phyloP scores from a whole-genome alignment of 2,113 vertebrate genomes.

The Apus apus region DNA sequence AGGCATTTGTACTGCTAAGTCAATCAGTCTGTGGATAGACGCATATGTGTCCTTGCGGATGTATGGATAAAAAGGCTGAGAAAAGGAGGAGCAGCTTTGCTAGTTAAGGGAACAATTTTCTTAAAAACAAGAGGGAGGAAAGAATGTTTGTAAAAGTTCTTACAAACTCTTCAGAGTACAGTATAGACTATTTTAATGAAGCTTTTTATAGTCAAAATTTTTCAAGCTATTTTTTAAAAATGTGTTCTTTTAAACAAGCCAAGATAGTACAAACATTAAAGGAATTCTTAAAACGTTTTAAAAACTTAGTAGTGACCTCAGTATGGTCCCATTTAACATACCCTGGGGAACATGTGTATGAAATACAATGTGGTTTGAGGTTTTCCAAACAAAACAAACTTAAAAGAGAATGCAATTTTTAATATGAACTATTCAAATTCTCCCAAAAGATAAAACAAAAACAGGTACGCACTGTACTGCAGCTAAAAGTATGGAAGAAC shows the following conservation, averaged over 20 bases:
- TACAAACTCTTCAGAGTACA: not conserved
- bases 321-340: conserved; percentile 71
- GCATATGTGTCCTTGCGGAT: not conserved
- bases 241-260: conserved; percentile 64
- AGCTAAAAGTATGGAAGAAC: not conserved
- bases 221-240: conserved; percentile 44
- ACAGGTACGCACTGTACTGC: conserved; percentile 53
- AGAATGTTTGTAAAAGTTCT: conserved; percentile 30
- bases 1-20: conserved; percentile 42
- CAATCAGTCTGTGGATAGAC: conserved; percentile 6
- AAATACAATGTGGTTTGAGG: conserved; percentile 72
- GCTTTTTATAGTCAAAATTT: conserved; percentile 39
- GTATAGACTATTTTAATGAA: conserved; percentile 36
- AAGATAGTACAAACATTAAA: conserved; percentile 75
- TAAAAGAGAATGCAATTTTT: conserved; percentile 73
- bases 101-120: not conserved
- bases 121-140: not conserved
- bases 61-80: not conserved
- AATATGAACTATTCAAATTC: conserved; percentile 66
- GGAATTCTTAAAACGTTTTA: conserved; percentile 72
- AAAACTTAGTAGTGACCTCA: conserved; percentile 75
- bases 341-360: conserved; percentile 67
- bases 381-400: conserved; percentile 76
- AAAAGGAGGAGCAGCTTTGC: not conserved
- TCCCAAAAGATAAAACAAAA: conserved; percentile 44